These are phyloP conservation scores for Hydriomena furcata DNA, from an alignment of 2,888 invertebrate genomes.

Conservation along the genomic window DNA sequence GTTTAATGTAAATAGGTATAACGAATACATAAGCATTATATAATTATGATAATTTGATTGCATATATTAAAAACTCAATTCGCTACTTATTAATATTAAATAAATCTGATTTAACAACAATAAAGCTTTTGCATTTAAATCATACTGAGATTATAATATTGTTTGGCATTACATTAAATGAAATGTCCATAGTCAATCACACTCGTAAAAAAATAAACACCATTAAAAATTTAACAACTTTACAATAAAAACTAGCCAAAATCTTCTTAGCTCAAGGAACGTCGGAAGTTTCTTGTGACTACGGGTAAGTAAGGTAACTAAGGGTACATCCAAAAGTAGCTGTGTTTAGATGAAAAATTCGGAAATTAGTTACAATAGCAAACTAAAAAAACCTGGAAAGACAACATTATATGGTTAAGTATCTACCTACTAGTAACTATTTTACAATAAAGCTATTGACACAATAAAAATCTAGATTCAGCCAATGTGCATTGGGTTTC, in stretches of 20 bases:
- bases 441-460: constrained; percentile 3
- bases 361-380: background rate
- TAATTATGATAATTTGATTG: too few relatives aligned
- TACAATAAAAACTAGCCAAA: background rate
- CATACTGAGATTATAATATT: background rate
- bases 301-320: too few relatives aligned
- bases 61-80: too few relatives aligned
- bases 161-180: background rate
- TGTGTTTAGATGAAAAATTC: too few relatives aligned
- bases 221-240: too few relatives aligned
- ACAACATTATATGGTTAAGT: constrained; percentile 4
- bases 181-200: too few relatives aligned
- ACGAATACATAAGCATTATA: constrained; percentile 40
- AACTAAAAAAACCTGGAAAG: constrained; percentile 2
- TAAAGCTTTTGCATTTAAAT: background rate
- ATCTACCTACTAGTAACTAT: background rate
- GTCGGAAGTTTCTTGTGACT: too few relatives aligned
- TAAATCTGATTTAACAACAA: background rate
- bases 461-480: constrained; percentile 6
- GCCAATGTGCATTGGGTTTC: background rate
- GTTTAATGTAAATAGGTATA: constrained; percentile 37
- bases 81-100: background rate
- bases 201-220: too few relatives aligned
- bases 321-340: too few relatives aligned
- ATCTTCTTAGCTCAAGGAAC: background rate